Evolutionary conservation across 2,797 vertebrate species (phyloP), one percentile per base, ranked within the genome.

Genomic region (Fundulus diaphanus): DNA sequence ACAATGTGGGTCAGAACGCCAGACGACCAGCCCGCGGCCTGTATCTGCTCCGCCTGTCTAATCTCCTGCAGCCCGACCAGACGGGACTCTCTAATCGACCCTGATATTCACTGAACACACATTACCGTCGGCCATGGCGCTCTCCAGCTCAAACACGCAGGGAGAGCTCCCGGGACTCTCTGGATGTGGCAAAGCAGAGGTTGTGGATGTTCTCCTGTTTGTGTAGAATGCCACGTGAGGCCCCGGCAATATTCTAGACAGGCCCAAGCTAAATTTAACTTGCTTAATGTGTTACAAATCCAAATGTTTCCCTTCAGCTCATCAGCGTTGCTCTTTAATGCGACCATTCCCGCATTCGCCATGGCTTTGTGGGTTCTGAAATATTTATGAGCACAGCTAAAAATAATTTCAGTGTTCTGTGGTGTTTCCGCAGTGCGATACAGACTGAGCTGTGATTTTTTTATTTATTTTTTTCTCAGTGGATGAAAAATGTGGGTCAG

Each of bases 41-140:
- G 84, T 93, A 93, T 96, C 94, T 93, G 90, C 94, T 93, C 84
- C 78, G 93, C 93, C 92, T 95, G 94, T 95, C 94, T 97, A 95
- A 96, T 97, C 96, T 96, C 93, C 93, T 95, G 92, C 84, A 83
- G 92, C 88, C 81, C 70, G 33, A 82, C 92, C 93, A 96, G 95
- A 95, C 93, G 86, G 94, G 92, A 89, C 94, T 94, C 92, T 92
- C 88, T 95, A 96, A 95, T 97, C 95, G 93, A 95, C 95, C 95
- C 95, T 95, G 95, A 96, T 97, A 96, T 95, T 96, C 95, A 96
- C 72, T 96, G 96, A 97, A 92, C 95, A 95, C 93, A 82, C 91
- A 93, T 94, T 94, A 92, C 73, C 87, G 82, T 89, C 88, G 88
- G 84, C 82, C 82, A 87, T 82, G 86, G 70, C 65, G 71, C 89